Percentiles rank a stretch among this genome's conserved stretches.
Conservation (phyloP, 2,888 invertebrate genomes). For the Drosophila koepferae region DNA sequence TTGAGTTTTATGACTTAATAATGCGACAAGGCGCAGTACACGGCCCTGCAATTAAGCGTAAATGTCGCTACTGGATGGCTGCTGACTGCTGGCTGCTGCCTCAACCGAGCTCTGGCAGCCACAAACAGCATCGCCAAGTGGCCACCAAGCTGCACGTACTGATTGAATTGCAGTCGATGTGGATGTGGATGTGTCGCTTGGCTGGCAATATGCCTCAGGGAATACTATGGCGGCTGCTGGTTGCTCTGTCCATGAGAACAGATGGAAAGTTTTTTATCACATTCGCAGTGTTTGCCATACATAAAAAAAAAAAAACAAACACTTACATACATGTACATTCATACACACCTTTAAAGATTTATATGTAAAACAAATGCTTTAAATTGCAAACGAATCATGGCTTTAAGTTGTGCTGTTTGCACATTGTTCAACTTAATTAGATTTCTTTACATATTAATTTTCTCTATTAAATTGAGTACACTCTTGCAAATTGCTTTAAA, state of each 20-base stretch:
- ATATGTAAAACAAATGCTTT: not conserved
- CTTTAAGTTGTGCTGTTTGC: not conserved
- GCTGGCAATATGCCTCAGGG: constrained; percentile 23
- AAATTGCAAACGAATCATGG: not conserved
- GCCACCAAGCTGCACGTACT: constrained; percentile 66
- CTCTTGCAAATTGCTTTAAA: not conserved
- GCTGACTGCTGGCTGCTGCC: constrained; percentile 11
- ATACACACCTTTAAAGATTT: not conserved
- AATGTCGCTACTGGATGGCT: constrained; percentile 27
- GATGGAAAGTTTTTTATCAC: constrained; percentile 45
- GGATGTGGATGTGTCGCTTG: constrained; percentile 34
- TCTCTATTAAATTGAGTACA: not conserved
- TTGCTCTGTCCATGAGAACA: constrained; percentile 23
- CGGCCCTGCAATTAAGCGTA: constrained; percentile 38
- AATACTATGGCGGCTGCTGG: constrained; percentile 1
- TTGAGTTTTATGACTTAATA: constrained; percentile 75
- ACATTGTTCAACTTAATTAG: not conserved
- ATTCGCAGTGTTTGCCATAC: constrained; percentile 55
- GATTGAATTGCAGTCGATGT: constrained; percentile 71
- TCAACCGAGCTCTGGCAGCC: constrained; percentile 34
- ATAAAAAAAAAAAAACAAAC: not conserved
- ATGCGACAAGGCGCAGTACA: constrained; percentile 35
- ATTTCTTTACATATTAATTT: not conserved
- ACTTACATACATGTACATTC: not conserved
- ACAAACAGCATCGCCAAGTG: constrained; percentile 69